Evolutionary conservation across 2,113 vertebrate species (phyloP).

Genomic region (Sprattus sprattus): DNA sequence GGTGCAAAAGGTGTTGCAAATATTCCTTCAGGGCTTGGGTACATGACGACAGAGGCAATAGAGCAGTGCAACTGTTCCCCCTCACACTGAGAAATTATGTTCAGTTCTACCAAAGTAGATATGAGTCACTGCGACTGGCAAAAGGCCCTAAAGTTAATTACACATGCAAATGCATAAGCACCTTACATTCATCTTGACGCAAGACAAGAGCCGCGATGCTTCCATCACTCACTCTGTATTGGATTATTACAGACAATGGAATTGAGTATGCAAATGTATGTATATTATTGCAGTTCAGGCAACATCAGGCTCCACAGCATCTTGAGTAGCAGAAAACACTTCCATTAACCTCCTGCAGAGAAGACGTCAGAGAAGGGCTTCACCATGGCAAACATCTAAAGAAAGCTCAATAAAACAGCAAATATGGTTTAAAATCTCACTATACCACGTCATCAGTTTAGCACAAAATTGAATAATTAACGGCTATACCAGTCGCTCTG

Average conservation of each 20-base stretch:
- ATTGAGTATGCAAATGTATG: constrained; percentile 49
- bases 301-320: neutral
- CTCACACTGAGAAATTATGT: neutral
- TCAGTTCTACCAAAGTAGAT: neutral
- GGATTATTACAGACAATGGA: constrained; percentile 48
- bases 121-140: constrained; percentile 14
- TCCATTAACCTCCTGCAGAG: neutral
- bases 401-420: neutral
- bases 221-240: constrained; percentile 43
- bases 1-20: neutral
- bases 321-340: neutral
- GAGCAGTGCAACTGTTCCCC: neutral
- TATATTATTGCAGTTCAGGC: constrained; percentile 39
- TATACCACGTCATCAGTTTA: neutral
- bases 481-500: neutral
- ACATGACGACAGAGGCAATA: neutral
- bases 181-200: constrained; percentile 43
- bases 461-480: neutral
- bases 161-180: constrained; percentile 54
- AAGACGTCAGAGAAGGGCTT: neutral
- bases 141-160: constrained; percentile 47
- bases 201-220: constrained; percentile 25
- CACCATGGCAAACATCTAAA: neutral
- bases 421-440: neutral
- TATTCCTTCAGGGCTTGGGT: neutral